These are phyloP conservation scores for Balanococcus diminutus DNA, from an alignment of 2,888 invertebrate species.

Conservation along the genomic window DNA sequence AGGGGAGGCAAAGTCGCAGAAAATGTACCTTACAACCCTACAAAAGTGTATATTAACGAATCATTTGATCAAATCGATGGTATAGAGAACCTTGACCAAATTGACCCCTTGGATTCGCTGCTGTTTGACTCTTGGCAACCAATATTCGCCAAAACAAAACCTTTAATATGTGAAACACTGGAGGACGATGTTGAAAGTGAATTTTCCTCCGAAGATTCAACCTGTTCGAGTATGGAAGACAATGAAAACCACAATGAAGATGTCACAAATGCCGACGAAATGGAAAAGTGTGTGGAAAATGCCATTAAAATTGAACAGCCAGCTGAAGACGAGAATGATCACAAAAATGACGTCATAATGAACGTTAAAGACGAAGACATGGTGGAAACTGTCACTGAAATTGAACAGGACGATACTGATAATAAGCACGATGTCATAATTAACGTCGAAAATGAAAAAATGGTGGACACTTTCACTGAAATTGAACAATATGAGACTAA, in stretches of 20 bases:
- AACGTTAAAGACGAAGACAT: too few relatives aligned
- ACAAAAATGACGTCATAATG: neutral
- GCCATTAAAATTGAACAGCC: neutral
- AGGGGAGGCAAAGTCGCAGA: neutral
- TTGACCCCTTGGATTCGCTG: neutral
- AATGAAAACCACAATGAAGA: neutral
- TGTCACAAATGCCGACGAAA: neutral
- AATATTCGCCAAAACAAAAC: neutral
- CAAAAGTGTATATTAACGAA: neutral
- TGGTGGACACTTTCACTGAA: neutral
- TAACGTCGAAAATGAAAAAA: too few relatives aligned
- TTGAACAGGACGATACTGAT: neutral
- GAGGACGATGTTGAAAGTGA: neutral
- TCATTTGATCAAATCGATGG: neutral
- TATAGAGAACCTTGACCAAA: neutral
- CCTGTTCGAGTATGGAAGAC: neutral
- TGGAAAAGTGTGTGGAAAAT: neutral
- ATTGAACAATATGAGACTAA: neutral
- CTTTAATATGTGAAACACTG: neutral
- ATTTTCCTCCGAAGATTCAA: neutral
- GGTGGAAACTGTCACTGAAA: neutral
- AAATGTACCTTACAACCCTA: neutral
- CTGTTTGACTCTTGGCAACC: conserved; percentile 16
- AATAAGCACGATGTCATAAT: too few relatives aligned
- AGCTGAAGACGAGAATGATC: neutral